phyloP scores from a whole-genome alignment of 2,888 invertebrate genomes.

The Lasioglossum marginatum region DNA sequence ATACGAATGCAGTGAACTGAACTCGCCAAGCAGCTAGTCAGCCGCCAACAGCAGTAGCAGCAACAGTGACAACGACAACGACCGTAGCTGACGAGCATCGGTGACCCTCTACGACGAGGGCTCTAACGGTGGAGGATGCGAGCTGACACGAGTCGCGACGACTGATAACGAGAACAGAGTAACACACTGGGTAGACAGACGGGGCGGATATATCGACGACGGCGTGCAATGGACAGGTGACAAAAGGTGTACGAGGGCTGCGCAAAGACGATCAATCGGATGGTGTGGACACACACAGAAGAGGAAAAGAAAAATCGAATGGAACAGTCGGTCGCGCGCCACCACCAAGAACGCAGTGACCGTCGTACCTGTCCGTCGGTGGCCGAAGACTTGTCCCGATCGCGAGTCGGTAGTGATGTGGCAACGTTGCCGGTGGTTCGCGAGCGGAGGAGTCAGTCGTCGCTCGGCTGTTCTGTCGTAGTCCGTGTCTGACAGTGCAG shows the following conservation, averaged over 20 bases:
- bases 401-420: conserved; percentile 71
- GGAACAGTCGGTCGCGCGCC: conserved; percentile 66
- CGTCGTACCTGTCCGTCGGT: conserved; percentile 68
- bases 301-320: conserved; percentile 54
- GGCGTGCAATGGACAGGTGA: conserved; percentile 1
- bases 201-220: conserved; percentile 10
- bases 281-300: conserved; percentile 10
- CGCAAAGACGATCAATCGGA: neutral
- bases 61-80: conserved; percentile 29
- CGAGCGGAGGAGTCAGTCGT: conserved; percentile 69
- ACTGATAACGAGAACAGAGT: neutral
- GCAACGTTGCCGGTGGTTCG: conserved; percentile 78
- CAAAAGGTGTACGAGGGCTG: conserved; percentile 2
- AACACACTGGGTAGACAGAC: neutral
- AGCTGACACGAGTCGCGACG: conserved; percentile 38
- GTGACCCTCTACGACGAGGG: conserved; percentile 36
- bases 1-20: conserved; percentile 32
- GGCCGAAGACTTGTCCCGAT: conserved; percentile 64
- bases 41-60: conserved; percentile 27
- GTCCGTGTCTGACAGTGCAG: conserved; percentile 73
- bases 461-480: conserved; percentile 70
- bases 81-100: conserved; percentile 32
- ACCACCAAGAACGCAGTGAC: conserved; percentile 59
- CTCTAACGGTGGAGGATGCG: conserved; percentile 17
- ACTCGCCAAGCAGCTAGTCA: conserved; percentile 1